Evolutionary conservation across 2,113 vertebrate species (phyloP), one percentile per base, ranked within the genome.

Genomic region (Tupaia tana): DNA sequence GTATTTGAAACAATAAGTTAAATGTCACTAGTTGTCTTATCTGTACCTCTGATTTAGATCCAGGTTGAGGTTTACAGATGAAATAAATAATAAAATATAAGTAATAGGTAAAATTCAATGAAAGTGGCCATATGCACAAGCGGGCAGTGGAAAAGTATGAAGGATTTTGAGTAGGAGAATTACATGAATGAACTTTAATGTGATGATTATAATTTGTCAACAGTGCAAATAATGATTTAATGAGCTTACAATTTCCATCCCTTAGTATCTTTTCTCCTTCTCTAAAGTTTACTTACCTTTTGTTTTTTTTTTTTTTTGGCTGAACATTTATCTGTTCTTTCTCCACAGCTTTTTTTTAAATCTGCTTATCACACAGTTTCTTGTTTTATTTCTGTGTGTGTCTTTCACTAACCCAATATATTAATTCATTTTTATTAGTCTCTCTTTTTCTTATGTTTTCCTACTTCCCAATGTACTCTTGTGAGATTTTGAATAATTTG

Each of bases 31-130:
- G 63, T 7, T 67, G 11, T 82, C 64, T 88, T 94, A 91, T 20
- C n/a, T 80, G 81, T 70, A 43, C 15, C 34, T 96, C 91, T 94
- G 56, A 75, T 94, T 87, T 95, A 74, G 75, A 91, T 89, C 8
- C 27, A 82, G 18, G 5, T 77, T 82, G 59, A 71, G 61, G 34
- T 77, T 85, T 86, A 54, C n/a, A 94, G 24, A 67, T 82, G 61
- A 92, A 92, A 74, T 61, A 80, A 56, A 10, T 43, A 93, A 69
- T 25, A 91, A 58, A 86, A 22, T 79, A 27, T 18, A 93, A 16
- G 58, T 85, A 86, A 67, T 63, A 34, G 75, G 6, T 59, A 54
- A 4, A 86, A 27, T 66, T 86, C 18, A 61, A 16, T n/a, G 71
- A 34, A 79, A 78, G 31, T 92, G 56, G 19, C n/a, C 6, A 34